These are phyloP conservation scores for Mesitornis unicolor DNA, from an alignment of 2,113 vertebrate genomes.

Conservation along the genomic window DNA sequence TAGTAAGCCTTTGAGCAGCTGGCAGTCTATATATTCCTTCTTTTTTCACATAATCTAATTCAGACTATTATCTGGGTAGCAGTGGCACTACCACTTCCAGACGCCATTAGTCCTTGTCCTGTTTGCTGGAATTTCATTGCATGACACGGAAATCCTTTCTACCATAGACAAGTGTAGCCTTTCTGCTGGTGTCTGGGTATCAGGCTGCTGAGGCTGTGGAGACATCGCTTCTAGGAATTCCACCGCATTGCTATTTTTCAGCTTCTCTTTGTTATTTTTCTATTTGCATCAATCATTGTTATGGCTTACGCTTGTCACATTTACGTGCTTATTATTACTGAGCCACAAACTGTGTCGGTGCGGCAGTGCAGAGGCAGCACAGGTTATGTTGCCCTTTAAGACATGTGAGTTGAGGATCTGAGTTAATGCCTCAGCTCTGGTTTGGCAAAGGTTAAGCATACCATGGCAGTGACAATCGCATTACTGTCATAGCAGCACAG, in stretches of 20 bases:
- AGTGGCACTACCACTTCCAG: constrained; percentile 72
- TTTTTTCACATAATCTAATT: constrained; percentile 78
- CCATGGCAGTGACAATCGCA: constrained; percentile 71
- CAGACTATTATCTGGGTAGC: constrained; percentile 70
- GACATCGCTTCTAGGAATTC: constrained; percentile 44
- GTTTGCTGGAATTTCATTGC: constrained; percentile 56
- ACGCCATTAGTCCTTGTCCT: constrained; percentile 42
- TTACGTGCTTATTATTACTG: constrained; percentile 44
- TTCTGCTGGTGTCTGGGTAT: background rate
- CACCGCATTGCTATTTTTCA: constrained; percentile 54
- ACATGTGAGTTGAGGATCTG: constrained; percentile 58
- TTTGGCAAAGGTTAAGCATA: constrained; percentile 75
- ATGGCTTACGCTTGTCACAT: constrained; percentile 13
- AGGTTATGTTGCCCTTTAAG: constrained; percentile 69
- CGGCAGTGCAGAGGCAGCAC: background rate
- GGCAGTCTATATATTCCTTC: constrained; percentile 81
- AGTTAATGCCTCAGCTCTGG: constrained; percentile 64
- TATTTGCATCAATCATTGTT: constrained; percentile 54
- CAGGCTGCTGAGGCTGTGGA: constrained; percentile 47
- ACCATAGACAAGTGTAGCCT: background rate
- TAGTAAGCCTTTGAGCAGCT: constrained; percentile 85
- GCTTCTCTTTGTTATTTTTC: constrained; percentile 56
- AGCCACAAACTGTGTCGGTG: constrained; percentile 16
- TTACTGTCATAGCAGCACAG: constrained; percentile 57
- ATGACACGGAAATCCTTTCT: constrained; percentile 28